These are phyloP conservation scores for Phainopepla nitens DNA, from an alignment of 2,113 vertebrate genomes.

Conservation along the genomic window DNA sequence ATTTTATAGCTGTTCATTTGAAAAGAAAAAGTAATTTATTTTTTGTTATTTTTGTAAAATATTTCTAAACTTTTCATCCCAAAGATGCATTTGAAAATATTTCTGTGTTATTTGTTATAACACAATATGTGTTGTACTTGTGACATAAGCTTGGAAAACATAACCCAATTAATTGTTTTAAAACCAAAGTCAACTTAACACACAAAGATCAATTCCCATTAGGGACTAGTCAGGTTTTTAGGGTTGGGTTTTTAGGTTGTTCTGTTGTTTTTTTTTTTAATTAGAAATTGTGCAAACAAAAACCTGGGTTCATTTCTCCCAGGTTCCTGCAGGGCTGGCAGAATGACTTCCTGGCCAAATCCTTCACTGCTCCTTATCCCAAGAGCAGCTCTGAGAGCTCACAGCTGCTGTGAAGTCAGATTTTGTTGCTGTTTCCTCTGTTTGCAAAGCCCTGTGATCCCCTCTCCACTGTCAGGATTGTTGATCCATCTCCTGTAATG, in stretches of 20 bases:
- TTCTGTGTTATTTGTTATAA: not conserved
- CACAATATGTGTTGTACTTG: not conserved
- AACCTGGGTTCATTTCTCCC: not conserved
- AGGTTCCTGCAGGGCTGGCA: not conserved
- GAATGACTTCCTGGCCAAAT: not conserved
- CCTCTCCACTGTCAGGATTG: not conserved
- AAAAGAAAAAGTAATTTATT: slow-evolving; percentile 5
- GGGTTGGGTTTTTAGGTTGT: not conserved
- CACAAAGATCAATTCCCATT: not conserved
- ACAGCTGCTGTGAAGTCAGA: not conserved
- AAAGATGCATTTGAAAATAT: not conserved
- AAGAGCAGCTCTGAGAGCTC: not conserved
- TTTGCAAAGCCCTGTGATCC: not conserved
- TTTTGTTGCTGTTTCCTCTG: not conserved
- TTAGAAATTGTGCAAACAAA: not conserved
- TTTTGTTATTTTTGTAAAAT: slow-evolving; percentile 13
- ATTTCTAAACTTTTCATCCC: not conserved
- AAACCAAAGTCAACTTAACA: not conserved
- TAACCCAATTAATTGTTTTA: not conserved
- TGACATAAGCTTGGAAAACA: not conserved
- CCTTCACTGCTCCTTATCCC: not conserved
- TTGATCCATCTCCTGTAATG: not conserved
- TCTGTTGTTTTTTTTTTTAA: not conserved
- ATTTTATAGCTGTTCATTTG: not conserved
- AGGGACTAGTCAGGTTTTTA: not conserved